Evolutionary conservation across 2,797 vertebrate species (phyloP), one percentile per base, ranked within the genome.

Genomic region (Philypnodon macrostomus): DNA sequence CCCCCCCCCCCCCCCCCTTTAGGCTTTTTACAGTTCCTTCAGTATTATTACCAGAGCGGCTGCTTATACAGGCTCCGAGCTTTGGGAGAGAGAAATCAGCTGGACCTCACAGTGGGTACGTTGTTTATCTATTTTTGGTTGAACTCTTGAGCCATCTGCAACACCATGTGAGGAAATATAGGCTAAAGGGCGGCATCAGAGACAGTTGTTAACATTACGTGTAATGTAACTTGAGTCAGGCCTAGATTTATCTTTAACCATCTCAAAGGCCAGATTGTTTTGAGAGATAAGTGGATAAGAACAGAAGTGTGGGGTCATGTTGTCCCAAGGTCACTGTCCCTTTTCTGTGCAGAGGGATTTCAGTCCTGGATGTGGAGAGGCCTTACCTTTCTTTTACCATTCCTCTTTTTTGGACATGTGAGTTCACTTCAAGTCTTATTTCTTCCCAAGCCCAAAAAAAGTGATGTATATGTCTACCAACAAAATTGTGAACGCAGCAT

Each of bases 361-460:
- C 97, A 99, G 87, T 98, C 97, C n/a, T 99, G 97, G 97, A 99
- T 99, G 97, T 99, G 97, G 97, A 88, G 96, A 59, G 96, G 96
- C 1, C 91, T 98, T 69, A 96, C 97, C 0, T 99, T 99, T 77
- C 91, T 99, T 32, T 88, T 99, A 58, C 96, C 97, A 0, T 97
- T 95, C 73, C 89, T 99, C 49, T 99, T 99, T 86, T 98, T 95
- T 39, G 96, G 96, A 41, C 97, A 99, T 0, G 97, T 98, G 89
- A 98, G 97, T 95, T 7, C 2, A 54, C 23, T 13, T 16, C 0
- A 7, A 4, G 3, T 1, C 13, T 16, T 10, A 0, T 4, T 8
- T 18, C 10, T 36, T 15, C 16, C 9, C 16, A 15, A 30, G 15
- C 19, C 5, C 46, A 29, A 29, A 29, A 3, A 29, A 2, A 10